Evolutionary conservation across 2,888 invertebrate species (phyloP), one percentile per base, ranked within the genome.

Genomic region (Alcis repandata): DNA sequence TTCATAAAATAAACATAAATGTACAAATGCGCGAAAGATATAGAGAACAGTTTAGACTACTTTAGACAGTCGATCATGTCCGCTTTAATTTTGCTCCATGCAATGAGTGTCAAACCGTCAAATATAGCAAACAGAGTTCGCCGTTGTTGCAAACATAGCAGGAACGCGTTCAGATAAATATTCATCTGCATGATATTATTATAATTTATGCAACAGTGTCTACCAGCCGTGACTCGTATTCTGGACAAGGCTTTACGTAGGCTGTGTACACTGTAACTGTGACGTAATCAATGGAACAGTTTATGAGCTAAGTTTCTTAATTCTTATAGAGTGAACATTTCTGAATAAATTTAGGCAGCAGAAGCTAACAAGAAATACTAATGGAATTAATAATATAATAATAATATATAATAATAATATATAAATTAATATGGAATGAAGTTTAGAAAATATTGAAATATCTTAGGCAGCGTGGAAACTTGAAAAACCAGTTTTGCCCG

Each of bases 161-260:
- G 27, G 40, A 22, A 62, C 22, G 33, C 33, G 41, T 27, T 45
- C 32, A 33, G 20, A 57, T 63, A 49, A 57, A 45, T 63, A 57
- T 63, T 49, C 61, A 54, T 54, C 20, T 41, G 40, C 20, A 54
- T 19, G 36, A 36, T 51, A 48, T 41, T 54, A 61, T 48, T 61
- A 48, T 48, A 61, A 61, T 53, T 54, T 9, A 61, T 61, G 32
- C 54, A 61, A 17, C 22, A 22, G 53, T 60, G 53, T 53, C n/a
- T 32, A 15, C 3, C n/a, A 51, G 57, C 51, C 51, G 49, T 54
- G 61, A 33, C 52, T 38, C 41, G 48, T 46, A 45, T 38, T 38
- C 38, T 62, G 43, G 33, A 49, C 52, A 58, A 57, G 57, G 45
- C 45, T 62, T 33, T 52, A 58, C 17, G 56, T 57, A 57, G 57